phyloP scores from a whole-genome alignment of 2,888 invertebrate species.

The Temnothorax ravouxi region DNA sequence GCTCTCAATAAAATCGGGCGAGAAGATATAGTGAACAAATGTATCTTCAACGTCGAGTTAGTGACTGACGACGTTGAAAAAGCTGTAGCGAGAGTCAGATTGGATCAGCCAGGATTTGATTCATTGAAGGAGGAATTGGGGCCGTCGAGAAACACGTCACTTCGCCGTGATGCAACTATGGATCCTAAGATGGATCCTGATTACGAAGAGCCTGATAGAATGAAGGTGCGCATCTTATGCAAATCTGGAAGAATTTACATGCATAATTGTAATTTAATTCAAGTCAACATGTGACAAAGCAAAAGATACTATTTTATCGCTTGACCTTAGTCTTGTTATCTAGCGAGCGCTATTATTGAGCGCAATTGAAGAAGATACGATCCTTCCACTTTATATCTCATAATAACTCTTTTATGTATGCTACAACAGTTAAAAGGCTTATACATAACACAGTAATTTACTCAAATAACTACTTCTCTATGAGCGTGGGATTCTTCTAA shows the following conservation, averaged over 20 bases:
- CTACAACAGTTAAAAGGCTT: conserved; percentile 33
- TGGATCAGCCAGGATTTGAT: conserved; percentile 88
- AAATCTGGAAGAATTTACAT: not conserved
- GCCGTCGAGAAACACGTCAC: conserved; percentile 91
- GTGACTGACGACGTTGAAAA: conserved; percentile 91
- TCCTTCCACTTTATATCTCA: conserved; percentile 6
- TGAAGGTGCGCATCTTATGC: conserved; percentile 89
- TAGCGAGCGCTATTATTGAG: not conserved
- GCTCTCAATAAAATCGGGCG: conserved; percentile 93
- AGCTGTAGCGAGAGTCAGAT: conserved; percentile 88
- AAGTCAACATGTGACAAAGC: not conserved
- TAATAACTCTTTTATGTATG: conserved; percentile 30
- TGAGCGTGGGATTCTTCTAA: conserved; percentile 38
- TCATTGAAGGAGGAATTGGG: conserved; percentile 91
- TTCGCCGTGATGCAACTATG: conserved; percentile 89
- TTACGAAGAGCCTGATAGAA: conserved; percentile 89
- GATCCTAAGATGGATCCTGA: conserved; percentile 88
- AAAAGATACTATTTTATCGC: not conserved
- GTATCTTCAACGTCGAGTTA: conserved; percentile 91
- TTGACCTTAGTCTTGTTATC: not conserved
- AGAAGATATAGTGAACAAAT: conserved; percentile 93
- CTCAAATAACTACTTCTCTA: conserved; percentile 25
- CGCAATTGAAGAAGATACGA: conserved; percentile 32
- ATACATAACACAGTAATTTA: conserved; percentile 40
- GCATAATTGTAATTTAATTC: not conserved